Conservation (phyloP, 1,140 invertebrate species). For the Daktulosphaira vitifoliae region DNA sequence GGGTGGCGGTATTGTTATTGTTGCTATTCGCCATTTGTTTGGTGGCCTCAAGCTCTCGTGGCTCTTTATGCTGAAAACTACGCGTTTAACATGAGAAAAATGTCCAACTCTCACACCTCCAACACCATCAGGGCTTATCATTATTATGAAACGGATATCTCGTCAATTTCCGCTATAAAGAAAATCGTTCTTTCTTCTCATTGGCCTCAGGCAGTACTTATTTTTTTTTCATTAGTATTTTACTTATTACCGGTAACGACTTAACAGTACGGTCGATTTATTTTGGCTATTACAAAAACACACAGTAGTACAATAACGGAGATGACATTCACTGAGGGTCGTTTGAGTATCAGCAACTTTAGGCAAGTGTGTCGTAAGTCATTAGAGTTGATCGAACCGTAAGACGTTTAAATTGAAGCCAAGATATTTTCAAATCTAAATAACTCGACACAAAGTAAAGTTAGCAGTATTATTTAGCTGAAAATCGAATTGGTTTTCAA, state of each 20-base stretch:
- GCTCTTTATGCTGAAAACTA: conserved; percentile 16
- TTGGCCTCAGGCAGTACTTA: not conserved
- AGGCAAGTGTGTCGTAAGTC: too few relatives aligned
- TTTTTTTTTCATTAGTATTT: conserved; percentile 2
- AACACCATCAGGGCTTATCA: not conserved
- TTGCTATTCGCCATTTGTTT: conserved; percentile 14
- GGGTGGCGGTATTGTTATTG: not conserved
- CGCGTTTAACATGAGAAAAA: conserved; percentile 1
- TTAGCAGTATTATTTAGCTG: too few relatives aligned
- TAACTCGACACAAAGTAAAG: too few relatives aligned
- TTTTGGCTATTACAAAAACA: not conserved
- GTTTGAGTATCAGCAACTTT: too few relatives aligned
- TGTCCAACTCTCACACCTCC: not conserved
- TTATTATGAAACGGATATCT: conserved; percentile 13
- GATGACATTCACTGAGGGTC: too few relatives aligned
- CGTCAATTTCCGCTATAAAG: conserved; percentile 13
- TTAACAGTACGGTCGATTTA: not conserved
- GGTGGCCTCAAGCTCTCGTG: too few relatives aligned
- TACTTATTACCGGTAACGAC: conserved; percentile 2
- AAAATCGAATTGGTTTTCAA: too few relatives aligned
- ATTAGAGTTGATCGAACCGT: too few relatives aligned
- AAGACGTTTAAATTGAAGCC: too few relatives aligned
- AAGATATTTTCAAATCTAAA: too few relatives aligned
- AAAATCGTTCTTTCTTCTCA: not conserved
- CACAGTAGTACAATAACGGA: too few relatives aligned